Conservation (phyloP, 1,140 invertebrate genomes). For the Pristionchus pacificus region DNA sequence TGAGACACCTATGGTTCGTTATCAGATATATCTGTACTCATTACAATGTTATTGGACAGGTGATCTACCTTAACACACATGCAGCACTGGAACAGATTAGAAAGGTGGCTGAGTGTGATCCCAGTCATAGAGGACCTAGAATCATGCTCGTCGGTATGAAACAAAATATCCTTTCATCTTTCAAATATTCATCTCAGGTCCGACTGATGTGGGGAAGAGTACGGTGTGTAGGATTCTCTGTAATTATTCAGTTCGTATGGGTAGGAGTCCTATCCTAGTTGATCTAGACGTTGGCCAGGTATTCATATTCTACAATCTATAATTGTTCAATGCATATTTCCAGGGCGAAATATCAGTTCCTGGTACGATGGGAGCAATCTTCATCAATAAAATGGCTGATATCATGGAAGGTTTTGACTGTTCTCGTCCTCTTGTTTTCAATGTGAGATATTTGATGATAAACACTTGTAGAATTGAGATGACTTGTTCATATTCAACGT, state of each 20-base stretch:
- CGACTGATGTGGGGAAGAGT: conserved; percentile 91
- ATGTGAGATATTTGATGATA: conserved; percentile 31
- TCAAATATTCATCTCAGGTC: conserved; percentile 64
- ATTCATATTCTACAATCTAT: not conserved
- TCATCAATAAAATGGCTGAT: conserved; percentile 49
- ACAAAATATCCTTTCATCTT: not conserved
- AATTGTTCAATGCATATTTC: too few relatives aligned
- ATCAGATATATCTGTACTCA: conserved; percentile 19
- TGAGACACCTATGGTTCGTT: conserved; percentile 52
- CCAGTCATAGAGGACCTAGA: conserved; percentile 57
- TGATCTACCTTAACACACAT: conserved; percentile 89
- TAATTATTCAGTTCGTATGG: conserved; percentile 87
- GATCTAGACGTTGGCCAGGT: conserved; percentile 94
- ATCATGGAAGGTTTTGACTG: conserved; percentile 49
- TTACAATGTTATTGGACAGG: conserved; percentile 62
- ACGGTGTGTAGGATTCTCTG: conserved; percentile 81
- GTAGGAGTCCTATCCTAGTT: conserved; percentile 76
- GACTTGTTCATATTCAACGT: conserved; percentile 59
- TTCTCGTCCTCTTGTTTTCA: conserved; percentile 37
- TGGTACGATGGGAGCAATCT: conserved; percentile 45
- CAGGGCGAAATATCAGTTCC: conserved; percentile 43
- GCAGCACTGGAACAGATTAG: conserved; percentile 83
- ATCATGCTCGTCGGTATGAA: conserved; percentile 68
- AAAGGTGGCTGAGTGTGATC: conserved; percentile 58
- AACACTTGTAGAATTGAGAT: conserved; percentile 2